phyloP scores from a whole-genome alignment of 1,140 invertebrate genomes.

The Neotoxoptera formosana region DNA sequence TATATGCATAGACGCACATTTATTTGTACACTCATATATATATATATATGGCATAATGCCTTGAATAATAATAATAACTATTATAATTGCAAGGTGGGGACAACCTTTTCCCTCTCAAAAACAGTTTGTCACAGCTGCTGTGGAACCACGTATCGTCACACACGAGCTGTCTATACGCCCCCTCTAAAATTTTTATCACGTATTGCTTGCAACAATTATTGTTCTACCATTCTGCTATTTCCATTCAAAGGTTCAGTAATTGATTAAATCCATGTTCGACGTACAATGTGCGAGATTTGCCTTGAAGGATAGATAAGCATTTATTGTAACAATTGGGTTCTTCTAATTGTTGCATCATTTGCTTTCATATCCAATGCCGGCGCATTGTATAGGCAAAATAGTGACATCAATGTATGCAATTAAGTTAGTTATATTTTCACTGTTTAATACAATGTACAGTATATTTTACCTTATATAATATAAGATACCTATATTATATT shows the following conservation, averaged over 20 bases:
- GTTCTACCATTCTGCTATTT: neutral
- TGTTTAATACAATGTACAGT: neutral
- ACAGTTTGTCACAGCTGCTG: conserved; percentile 19
- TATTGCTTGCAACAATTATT: neutral
- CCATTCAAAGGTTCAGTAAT: neutral
- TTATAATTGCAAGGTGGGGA: neutral
- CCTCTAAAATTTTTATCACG: neutral
- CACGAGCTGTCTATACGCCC: neutral
- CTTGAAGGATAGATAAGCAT: neutral
- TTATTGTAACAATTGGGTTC: neutral
- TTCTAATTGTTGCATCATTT: neutral
- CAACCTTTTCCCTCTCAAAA: conserved; percentile 23
- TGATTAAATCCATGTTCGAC: neutral
- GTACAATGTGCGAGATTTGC: neutral
- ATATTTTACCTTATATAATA: no score
- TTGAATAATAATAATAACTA: neutral
- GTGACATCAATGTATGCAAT: neutral
- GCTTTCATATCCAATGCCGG: neutral
- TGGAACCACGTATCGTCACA: neutral
- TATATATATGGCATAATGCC: neutral
- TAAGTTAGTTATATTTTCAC: neutral
- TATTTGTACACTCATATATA: neutral
- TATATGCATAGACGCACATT: neutral
- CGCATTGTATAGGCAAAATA: neutral
- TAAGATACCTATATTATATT: no score